Conservation (phyloP, 2,888 invertebrate species). For the Caenorhabditis wallacei region DNA sequence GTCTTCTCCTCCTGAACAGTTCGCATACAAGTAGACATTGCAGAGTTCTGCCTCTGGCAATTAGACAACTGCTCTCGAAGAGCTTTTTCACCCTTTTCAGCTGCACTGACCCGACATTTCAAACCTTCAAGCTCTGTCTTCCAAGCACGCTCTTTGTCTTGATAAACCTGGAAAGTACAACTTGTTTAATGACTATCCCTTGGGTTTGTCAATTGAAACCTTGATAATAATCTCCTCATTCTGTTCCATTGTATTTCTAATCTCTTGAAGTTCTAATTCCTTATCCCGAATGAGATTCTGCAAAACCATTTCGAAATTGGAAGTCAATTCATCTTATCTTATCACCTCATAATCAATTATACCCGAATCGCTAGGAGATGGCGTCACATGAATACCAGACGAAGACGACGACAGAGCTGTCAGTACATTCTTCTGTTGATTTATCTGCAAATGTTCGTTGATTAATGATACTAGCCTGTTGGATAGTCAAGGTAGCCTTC, state of each 20-base stretch:
- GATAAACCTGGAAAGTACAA: constrained; percentile 70
- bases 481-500: constrained; percentile 28
- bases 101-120: constrained; percentile 66
- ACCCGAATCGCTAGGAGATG: constrained; percentile 82
- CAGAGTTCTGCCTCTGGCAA: constrained; percentile 71
- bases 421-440: constrained; percentile 56
- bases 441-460: constrained; percentile 44
- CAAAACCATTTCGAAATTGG: neutral
- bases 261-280: constrained; percentile 79
- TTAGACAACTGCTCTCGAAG: constrained; percentile 71
- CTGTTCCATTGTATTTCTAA: constrained; percentile 79
- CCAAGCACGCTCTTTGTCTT: constrained; percentile 75
- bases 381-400: constrained; percentile 79
- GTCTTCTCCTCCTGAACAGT: constrained; percentile 72
- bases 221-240: constrained; percentile 77
- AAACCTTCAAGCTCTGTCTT: constrained; percentile 72
- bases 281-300: constrained; percentile 81
- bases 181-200: neutral
- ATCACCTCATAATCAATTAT: constrained; percentile 81
- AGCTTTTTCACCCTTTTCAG: constrained; percentile 74
- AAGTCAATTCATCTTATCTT: neutral
- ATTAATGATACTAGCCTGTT: constrained; percentile 22
- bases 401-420: constrained; percentile 65
- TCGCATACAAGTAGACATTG: constrained; percentile 63
- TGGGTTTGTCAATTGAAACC: constrained; percentile 27